Conservation (phyloP, 1,140 invertebrate genomes). For the Drosophila setifemur region DNA sequence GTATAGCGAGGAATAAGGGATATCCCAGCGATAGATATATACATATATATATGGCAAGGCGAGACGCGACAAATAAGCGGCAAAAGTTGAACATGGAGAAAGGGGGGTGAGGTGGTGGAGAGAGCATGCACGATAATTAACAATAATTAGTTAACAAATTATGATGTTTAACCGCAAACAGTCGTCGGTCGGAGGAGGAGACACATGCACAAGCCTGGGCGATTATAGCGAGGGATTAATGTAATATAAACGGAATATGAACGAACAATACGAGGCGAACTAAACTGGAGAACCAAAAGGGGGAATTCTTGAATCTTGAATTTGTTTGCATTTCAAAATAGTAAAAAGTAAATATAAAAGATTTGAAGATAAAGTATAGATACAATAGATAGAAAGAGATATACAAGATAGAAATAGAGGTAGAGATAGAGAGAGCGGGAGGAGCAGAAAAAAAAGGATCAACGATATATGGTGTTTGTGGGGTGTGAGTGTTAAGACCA, state of each 20-base stretch:
- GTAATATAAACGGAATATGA: constrained; percentile 20
- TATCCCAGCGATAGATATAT: neutral
- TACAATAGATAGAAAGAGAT: constrained; percentile 3
- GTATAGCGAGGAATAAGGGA: neutral
- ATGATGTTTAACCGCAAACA: constrained; percentile 38
- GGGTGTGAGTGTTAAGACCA: constrained; percentile 10
- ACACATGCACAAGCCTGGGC: constrained; percentile 35
- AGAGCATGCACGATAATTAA: constrained; percentile 26
- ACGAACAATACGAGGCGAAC: constrained; percentile 9
- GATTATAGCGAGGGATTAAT: constrained; percentile 28
- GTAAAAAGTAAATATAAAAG: constrained; percentile 18
- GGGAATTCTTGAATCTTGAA: neutral
- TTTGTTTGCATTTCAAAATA: constrained; percentile 23
- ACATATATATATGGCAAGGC: neutral
- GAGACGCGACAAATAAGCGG: neutral
- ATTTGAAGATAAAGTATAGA: constrained; percentile 8
- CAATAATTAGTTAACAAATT: constrained; percentile 40
- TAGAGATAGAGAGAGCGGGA: constrained; percentile 7
- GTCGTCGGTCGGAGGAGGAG: too few species aligned
- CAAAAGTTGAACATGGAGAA: neutral
- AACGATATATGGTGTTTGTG: constrained; percentile 7
- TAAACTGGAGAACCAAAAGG: constrained; percentile 10
- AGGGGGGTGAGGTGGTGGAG: neutral
- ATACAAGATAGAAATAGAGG: constrained; percentile 1
- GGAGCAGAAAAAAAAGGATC: constrained; percentile 10